phyloP scores from a whole-genome alignment of 2,888 invertebrate species.

The Chouioia cunea region DNA sequence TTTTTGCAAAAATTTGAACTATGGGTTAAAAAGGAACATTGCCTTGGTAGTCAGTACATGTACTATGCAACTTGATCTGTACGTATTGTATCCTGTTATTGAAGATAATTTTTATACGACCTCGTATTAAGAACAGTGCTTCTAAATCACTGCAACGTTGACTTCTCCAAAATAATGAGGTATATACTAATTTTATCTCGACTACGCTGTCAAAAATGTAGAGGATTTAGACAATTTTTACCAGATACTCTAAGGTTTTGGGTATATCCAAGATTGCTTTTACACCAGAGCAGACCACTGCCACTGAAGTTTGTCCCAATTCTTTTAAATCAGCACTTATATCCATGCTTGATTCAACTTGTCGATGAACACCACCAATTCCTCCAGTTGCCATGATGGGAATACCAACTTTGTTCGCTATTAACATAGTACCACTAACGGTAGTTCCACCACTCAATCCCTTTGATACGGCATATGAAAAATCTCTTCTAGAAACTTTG shows the following conservation, averaged over 20 bases:
- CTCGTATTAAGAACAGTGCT: no score
- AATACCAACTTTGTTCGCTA: conserved; percentile 86
- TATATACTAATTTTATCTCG: no score
- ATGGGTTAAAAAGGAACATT: no score
- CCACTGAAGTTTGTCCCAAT: conserved; percentile 86
- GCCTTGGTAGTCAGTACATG: no score
- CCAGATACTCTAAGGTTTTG: conserved; percentile 93
- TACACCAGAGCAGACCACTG: conserved; percentile 95
- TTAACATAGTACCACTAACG: conserved; percentile 92
- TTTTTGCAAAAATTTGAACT: no score
- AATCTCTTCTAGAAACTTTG: conserved; percentile 91
- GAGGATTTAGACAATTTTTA: conserved; percentile 65
- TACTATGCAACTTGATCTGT: no score
- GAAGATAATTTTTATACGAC: no score
- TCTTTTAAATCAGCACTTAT: conserved; percentile 95
- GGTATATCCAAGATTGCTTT: conserved; percentile 98
- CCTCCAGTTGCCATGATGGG: conserved; percentile 95
- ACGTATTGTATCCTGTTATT: no score
- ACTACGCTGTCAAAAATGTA: no score
- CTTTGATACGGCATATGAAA: conserved; percentile 81
- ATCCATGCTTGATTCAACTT: conserved; percentile 88
- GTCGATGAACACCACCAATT: conserved; percentile 94
- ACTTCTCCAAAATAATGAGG: no score
- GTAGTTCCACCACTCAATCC: conserved; percentile 91
- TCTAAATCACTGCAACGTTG: no score